A percentile compares a stretch with the other conserved stretches of the same genome.
Evolutionary conservation across 2,888 invertebrate species (phyloP).

Genomic region (Hirtodrosophila duncani): DNA sequence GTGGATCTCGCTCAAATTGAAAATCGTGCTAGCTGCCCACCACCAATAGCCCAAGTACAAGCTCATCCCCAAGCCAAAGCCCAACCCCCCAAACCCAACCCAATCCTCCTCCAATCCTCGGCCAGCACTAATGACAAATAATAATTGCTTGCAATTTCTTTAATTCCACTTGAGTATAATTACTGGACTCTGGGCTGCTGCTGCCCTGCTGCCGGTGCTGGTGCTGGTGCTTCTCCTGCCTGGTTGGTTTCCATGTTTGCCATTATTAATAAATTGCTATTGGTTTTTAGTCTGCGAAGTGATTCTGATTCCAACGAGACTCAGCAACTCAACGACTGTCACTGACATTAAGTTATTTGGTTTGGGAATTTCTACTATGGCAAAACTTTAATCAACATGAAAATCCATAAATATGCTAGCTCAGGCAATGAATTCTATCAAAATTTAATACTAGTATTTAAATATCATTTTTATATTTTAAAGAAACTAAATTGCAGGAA

Average conservation of each 20-base stretch:
- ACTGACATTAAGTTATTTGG: conserved; percentile 9
- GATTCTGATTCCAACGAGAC: too few species aligned
- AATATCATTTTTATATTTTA: neutral
- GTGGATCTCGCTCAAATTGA: conserved; percentile 20
- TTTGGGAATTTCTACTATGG: too few species aligned
- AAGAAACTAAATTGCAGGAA: neutral
- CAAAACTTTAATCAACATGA: too few species aligned
- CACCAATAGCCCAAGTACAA: too few species aligned
- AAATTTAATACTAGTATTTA: too few species aligned
- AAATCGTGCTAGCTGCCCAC: conserved; percentile 15
- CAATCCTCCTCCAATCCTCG: conserved; percentile 5
- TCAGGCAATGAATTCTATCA: too few species aligned
- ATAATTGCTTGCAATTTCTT: conserved; percentile 66
- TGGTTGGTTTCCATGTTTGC: conserved; percentile 10
- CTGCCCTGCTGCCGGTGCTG: neutral
- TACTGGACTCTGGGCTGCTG: conserved; percentile 29
- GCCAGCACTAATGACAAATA: conserved; percentile 56
- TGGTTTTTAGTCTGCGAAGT: conserved; percentile 36
- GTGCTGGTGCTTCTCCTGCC: neutral
- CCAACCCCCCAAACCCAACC: neutral
- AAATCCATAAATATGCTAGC: too few species aligned
- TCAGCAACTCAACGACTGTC: too few species aligned
- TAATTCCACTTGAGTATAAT: conserved; percentile 65
- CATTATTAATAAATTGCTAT: conserved; percentile 44
- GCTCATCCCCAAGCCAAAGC: too few species aligned